Evolutionary conservation across 2,888 invertebrate genomes (phyloP).

Genomic region (Lasioglossum pauxillum): DNA sequence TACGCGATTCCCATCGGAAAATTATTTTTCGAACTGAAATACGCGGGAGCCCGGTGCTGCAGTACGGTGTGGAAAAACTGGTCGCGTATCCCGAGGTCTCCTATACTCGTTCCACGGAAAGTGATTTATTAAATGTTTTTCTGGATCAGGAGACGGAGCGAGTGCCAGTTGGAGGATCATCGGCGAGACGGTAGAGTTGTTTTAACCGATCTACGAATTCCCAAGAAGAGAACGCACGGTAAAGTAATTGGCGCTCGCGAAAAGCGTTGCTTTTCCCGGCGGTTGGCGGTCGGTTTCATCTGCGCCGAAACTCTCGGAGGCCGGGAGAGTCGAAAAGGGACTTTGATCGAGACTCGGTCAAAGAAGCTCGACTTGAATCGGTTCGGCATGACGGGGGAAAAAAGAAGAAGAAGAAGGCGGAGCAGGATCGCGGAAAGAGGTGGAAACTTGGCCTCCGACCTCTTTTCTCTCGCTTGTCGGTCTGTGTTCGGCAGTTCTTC

Average conservation of each 20-base stretch:
- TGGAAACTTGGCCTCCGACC: not conserved
- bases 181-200: not conserved
- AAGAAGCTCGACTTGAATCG: not conserved
- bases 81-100: not conserved
- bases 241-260: slow-evolving; percentile 4
- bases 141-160: not conserved
- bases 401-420: not conserved
- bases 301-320: not conserved
- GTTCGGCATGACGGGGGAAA: not conserved
- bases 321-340: not conserved
- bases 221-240: not conserved
- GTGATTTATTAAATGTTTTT: not conserved
- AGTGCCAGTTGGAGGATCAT: not conserved
- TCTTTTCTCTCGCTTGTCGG: not conserved
- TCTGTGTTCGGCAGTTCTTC: not conserved
- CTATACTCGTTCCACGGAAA: not conserved
- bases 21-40: not conserved
- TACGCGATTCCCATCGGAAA: not conserved
- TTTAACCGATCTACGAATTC: not conserved
- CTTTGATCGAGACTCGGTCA: slow-evolving; percentile 8
- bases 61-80: too few species aligned
- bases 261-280: not conserved
- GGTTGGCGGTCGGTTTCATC: not conserved
- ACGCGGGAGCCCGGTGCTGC: not conserved
- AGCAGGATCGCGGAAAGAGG: not conserved